Base-by-base conservation (phyloP, 2,888 invertebrate species). In the Cybosia mesomella region DNA sequence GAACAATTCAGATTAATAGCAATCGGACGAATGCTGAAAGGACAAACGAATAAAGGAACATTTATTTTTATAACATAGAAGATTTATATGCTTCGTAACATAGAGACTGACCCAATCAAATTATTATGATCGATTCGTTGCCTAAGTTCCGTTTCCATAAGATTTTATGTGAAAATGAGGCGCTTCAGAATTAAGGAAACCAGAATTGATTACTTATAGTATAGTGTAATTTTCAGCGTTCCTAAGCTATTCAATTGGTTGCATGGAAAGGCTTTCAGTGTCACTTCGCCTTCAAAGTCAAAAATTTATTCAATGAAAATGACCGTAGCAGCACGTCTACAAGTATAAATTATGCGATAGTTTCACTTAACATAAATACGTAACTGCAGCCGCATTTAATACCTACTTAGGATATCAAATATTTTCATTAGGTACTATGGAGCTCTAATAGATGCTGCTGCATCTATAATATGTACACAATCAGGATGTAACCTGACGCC, bases 401-500 rank as follows among this genome's bases (percentile, higher is more conserved):
- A 7, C 7, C 7, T 34, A 10, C 8, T 10, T 10, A 10, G 34
- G 34, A 10, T 1, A 34, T 7, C 34, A 15, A 24, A n/a, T 54
- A 49, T 64, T 36, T 79, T 71, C 64, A n/a, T 49, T 43, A 43
- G n/a, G n/a, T n/a, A 32, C 61, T 43, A 49, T 67, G 13, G 39
- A 54, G 28, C 24, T 65, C 24, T 21, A 55, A 76, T 74, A 75
- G 70, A 77, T 74, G 71, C 39, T 39, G 39, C 36, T 70, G 64
- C 72, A 77, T 68, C 70, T 39, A 73, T n/a, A 73, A 73, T 79
- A n/a, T n/a, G n/a, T n/a, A 67, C 62, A 70, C 81, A 83, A 87
- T 83, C 85, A 86, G 90, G 91, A 90, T 88, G 87, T 85, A 90
- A 88, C 84, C 82, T 73, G 83, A 87, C 79, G 75, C 85, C 76